These are phyloP conservation scores for Teinopalpus imperialis DNA, from an alignment of 2,888 invertebrate genomes.

Conservation along the genomic window DNA sequence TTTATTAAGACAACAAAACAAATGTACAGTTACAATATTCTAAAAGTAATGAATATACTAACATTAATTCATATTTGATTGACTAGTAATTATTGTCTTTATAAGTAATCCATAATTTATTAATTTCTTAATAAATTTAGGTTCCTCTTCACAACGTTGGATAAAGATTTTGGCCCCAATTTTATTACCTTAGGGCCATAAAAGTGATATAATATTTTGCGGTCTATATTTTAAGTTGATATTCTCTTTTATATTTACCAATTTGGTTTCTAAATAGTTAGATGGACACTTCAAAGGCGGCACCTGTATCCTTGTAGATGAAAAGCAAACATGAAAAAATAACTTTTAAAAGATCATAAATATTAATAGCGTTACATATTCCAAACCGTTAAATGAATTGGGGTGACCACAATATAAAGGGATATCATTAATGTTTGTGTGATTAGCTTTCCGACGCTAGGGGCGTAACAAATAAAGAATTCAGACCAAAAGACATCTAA, in stretches of 20 bases:
- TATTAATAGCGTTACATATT: conserved; percentile 69
- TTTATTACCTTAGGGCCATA: conserved; percentile 18
- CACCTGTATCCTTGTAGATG: conserved; percentile 67
- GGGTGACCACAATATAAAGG: conserved; percentile 46
- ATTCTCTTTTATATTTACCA: conserved; percentile 43
- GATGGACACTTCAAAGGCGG: conserved; percentile 58
- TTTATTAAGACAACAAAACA: too few relatives aligned
- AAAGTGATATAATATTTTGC: conserved; percentile 24
- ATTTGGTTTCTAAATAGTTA: conserved; percentile 12
- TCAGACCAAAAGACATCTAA: too few relatives aligned
- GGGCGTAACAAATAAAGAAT: too few relatives aligned
- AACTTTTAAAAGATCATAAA: conserved; percentile 67
- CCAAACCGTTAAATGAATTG: conserved; percentile 52
- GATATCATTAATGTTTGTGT: too few relatives aligned
- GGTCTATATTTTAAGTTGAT: conserved; percentile 39
- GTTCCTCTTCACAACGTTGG: not conserved
- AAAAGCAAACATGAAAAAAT: conserved; percentile 70
- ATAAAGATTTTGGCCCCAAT: conserved; percentile 14
- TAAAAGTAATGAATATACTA: too few relatives aligned
- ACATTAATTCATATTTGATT: too few relatives aligned
- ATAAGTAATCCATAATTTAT: conserved; percentile 10
- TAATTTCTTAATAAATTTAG: conserved; percentile 8
- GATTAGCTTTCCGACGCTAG: too few relatives aligned
- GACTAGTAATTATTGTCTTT: conserved; percentile 12
- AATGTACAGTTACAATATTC: too few relatives aligned